These are phyloP conservation scores for Tetranychus piercei DNA, from an alignment of 2,888 invertebrate genomes.

Conservation along the genomic window DNA sequence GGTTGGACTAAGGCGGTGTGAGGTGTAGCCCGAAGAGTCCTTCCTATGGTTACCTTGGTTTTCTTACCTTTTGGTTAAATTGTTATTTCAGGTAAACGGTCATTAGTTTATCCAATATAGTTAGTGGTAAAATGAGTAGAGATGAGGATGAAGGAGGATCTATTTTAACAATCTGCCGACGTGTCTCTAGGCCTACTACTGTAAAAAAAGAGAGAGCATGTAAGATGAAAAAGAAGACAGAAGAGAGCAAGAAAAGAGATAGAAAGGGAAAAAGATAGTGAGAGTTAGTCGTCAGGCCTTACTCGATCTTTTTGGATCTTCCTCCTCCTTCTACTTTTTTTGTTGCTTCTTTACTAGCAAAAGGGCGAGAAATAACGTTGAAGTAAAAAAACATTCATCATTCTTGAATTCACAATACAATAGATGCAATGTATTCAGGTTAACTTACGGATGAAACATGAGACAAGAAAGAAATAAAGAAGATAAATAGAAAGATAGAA, in stretches of 20 bases:
- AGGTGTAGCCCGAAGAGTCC: background rate
- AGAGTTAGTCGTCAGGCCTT: background rate
- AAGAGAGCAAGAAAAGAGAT: background rate
- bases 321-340: too few relatives aligned
- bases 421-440: background rate
- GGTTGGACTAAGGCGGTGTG: background rate
- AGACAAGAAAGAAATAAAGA: background rate
- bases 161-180: background rate
- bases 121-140: background rate
- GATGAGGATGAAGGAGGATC: background rate
- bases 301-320: too few relatives aligned
- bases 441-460: background rate
- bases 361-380: background rate
- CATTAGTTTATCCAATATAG: constrained; percentile 1
- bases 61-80: background rate
- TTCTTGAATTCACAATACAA: background rate
- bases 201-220: background rate
- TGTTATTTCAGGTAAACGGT: constrained; percentile 1
- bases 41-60: background rate
- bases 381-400: background rate
- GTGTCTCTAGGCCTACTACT: background rate
- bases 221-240: too few relatives aligned
- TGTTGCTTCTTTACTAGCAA: too few relatives aligned
- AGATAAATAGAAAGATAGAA: background rate
- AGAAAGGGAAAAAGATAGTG: background rate